Percentiles rank a stretch among this genome's conserved stretches.
Evolutionary conservation across 1,140 invertebrate genomes (phyloP).

Genomic region (Schlechtendalia chinensis): DNA sequence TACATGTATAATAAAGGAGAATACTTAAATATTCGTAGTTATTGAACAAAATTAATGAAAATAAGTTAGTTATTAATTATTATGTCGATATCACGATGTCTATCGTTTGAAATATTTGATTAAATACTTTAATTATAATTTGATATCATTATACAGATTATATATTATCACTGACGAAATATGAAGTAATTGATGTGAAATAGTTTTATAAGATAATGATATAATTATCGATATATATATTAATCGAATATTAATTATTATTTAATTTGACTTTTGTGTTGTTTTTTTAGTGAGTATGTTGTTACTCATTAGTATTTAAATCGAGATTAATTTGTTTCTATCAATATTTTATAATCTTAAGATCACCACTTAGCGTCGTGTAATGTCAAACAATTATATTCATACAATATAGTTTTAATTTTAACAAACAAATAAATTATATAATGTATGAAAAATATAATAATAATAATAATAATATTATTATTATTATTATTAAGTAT

Average conservation of each 20-base stretch:
- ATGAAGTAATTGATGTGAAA: not conserved
- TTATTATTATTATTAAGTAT: not conserved
- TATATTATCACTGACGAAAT: not conserved
- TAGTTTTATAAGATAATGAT: constrained; percentile 4
- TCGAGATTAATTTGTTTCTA: not conserved
- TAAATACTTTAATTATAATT: not conserved
- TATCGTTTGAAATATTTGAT: not conserved
- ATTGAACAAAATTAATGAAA: not conserved
- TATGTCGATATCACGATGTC: not conserved
- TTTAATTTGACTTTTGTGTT: not conserved
- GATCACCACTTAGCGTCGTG: not conserved
- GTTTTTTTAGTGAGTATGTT: not conserved
- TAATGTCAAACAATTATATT: no score
- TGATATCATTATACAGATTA: constrained; percentile 10
- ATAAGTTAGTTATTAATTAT: not conserved
- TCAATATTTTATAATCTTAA: not conserved
- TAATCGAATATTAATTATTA: not conserved
- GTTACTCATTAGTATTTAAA: not conserved
- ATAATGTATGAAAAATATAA: not conserved
- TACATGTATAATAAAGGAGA: no score
- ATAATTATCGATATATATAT: no score
- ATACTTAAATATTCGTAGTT: not conserved
- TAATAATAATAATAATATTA: not conserved
- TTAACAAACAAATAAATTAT: not conserved
- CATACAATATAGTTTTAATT: no score